Conservation (phyloP, 2,113 vertebrate genomes). For the Myodes glareolus region DNA sequence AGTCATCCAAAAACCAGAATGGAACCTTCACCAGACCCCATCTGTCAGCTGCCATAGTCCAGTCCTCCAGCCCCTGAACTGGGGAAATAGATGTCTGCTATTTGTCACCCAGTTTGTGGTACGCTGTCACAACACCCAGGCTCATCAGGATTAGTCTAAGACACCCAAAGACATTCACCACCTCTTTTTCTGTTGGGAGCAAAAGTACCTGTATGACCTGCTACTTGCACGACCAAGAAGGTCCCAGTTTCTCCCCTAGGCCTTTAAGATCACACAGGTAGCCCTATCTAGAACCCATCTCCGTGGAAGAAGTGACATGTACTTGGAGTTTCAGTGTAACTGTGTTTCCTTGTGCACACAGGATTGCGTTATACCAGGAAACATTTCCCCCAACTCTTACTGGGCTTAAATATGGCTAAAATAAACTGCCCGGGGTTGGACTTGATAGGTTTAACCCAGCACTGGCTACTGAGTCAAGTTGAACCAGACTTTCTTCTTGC, state of each 20-base stretch:
- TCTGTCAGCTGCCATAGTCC: too few species aligned
- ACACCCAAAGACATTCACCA: background rate
- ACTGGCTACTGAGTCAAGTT: background rate
- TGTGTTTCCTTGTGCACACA: background rate
- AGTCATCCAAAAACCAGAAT: background rate
- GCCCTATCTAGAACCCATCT: background rate
- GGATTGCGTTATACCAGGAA: background rate
- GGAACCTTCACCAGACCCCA: background rate
- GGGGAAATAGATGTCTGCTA: background rate
- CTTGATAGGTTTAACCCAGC: background rate
- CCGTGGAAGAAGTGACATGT: background rate
- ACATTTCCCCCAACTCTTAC: background rate
- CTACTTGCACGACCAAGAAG: too few species aligned
- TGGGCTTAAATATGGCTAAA: background rate
- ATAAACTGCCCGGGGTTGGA: background rate
- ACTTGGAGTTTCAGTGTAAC: background rate
- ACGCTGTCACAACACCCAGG: background rate
- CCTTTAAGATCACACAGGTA: background rate
- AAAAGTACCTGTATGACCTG: background rate
- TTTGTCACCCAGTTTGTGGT: too few species aligned
- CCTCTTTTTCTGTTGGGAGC: background rate
- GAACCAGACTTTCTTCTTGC: background rate
- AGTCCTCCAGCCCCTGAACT: background rate
- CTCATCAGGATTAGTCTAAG: background rate
- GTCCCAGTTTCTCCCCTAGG: background rate